A percentile compares a stretch with the other conserved stretches of the same genome.
These are phyloP conservation scores for Aldrovandia affinis DNA, from an alignment of 2,797 vertebrate genomes.

Conservation along the genomic window DNA sequence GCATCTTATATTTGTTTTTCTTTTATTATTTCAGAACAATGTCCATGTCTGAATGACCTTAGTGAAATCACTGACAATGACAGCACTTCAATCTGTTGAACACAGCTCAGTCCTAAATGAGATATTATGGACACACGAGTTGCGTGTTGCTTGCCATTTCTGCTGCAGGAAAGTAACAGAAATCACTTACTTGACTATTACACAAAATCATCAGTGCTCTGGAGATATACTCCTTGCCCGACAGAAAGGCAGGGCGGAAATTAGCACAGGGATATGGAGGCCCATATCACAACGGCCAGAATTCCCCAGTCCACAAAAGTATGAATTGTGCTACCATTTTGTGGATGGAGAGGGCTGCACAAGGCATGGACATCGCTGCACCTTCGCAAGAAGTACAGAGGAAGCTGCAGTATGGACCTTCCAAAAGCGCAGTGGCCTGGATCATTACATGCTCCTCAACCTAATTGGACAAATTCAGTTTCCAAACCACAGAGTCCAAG, in stretches of 20 bases:
- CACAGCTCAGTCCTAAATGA: constrained; percentile 6
- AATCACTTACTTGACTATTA: constrained; percentile 55
- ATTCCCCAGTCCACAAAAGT: constrained; percentile 61
- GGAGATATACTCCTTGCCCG: constrained; percentile 63
- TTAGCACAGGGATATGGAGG: constrained; percentile 47
- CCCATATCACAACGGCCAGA: constrained; percentile 60
- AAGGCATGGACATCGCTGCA: constrained; percentile 63
- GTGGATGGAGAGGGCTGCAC: constrained; percentile 59
- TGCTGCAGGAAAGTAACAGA: constrained; percentile 65
- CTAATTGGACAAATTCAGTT: not conserved
- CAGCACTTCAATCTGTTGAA: not conserved
- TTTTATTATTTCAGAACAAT: not conserved
- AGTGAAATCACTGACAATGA: not conserved
- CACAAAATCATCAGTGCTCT: constrained; percentile 62
- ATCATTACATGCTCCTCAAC: not conserved
- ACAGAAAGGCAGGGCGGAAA: not conserved
- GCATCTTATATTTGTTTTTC: not conserved
- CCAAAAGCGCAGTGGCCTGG: constrained; percentile 51
- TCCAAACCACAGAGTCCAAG: not conserved
- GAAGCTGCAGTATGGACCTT: constrained; percentile 76
- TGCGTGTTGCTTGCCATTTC: constrained; percentile 64
- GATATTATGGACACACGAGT: constrained; percentile 43
- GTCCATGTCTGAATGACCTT: not conserved
- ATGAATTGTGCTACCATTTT: constrained; percentile 66
- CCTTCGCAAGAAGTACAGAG: constrained; percentile 68